Base-by-base conservation (phyloP, 2,113 vertebrate species). In the Serranochromis macrocephalus region DNA sequence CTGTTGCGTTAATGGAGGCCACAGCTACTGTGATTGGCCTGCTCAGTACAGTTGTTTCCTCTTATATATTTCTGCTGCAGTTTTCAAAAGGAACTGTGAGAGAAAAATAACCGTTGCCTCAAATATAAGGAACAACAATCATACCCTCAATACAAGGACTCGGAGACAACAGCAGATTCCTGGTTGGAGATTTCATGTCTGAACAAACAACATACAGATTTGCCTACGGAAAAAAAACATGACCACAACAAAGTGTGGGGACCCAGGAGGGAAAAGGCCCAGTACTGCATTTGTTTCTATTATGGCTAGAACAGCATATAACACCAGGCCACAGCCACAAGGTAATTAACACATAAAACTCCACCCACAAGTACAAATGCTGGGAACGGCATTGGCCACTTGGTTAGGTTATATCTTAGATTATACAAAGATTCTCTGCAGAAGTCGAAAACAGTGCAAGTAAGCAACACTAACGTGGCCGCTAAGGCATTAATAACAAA, bases 251-350 rank as follows among this genome's bases (percentile, higher is more conserved):
- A 71, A 71, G 13, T 26, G 7, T 71, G 38, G 7, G 5, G 66
- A 4, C 21, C 66, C 36, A 68, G 63, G 7, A 3, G 19, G 19
- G 11, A 68, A 40, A 68, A 68, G 33, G 19, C 33, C 36, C 63
- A 71, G 66, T 0, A 7, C 4, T 71, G 8, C n/a, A 45, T 71
- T 42, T 42, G 66, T 71, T 42, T 71, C n/a, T 71, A 26, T 71
- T 4, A 16, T 71, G 66, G 38, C 5, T 71, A 42, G 12, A 40
- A 0, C 12, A 42, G n/a, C 5, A 24, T 71, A 71, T 71, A 42
- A 71, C 36, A 71, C 66, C 36, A 71, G 66, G 36, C n/a, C 36
- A 71, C 66, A 71, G n/a, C 66, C 66, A 42, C 66, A 42, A 24
- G n/a, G 36, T 42, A 42, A 42, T 71, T 6, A 42, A 71, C 36